Conservation (phyloP, 2,888 invertebrate genomes). For the Anagyrus pseudococci region DNA sequence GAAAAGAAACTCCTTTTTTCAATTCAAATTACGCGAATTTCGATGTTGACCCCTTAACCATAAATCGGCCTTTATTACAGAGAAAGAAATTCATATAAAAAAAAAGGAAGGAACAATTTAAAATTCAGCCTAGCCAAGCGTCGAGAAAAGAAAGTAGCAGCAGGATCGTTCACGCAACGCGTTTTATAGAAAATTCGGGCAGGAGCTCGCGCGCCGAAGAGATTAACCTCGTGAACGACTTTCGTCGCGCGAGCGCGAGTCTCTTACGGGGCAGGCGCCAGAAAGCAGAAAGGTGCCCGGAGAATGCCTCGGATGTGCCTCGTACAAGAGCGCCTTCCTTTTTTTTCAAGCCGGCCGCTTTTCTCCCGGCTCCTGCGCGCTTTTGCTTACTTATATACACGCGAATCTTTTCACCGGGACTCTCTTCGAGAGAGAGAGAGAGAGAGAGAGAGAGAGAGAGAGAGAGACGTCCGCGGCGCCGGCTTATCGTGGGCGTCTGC, state of each 20-base stretch:
- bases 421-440: too few species aligned
- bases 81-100: too few species aligned
- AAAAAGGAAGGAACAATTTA: too few species aligned
- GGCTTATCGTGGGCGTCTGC: constrained; percentile 26
- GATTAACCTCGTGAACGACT: constrained; percentile 33
- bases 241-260: constrained; percentile 6
- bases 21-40: too few species aligned
- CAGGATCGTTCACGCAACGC: not conserved
- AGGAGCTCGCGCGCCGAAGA: not conserved
- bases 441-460: too few species aligned
- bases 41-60: too few species aligned
- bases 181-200: constrained; percentile 19
- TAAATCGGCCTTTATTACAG: too few species aligned
- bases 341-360: not conserved
- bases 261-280: too few species aligned
- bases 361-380: not conserved
- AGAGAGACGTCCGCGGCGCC: not conserved
- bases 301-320: not conserved
- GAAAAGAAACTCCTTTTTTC: too few species aligned
- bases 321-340: not conserved
- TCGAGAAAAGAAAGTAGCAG: not conserved
- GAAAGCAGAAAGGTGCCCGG: not conserved
- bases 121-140: too few species aligned
- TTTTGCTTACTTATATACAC: not conserved
- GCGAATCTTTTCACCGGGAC: not conserved